These are phyloP conservation scores for Pseudomyrmex cubaensis DNA, from an alignment of 1,140 invertebrate species.

Conservation along the genomic window DNA sequence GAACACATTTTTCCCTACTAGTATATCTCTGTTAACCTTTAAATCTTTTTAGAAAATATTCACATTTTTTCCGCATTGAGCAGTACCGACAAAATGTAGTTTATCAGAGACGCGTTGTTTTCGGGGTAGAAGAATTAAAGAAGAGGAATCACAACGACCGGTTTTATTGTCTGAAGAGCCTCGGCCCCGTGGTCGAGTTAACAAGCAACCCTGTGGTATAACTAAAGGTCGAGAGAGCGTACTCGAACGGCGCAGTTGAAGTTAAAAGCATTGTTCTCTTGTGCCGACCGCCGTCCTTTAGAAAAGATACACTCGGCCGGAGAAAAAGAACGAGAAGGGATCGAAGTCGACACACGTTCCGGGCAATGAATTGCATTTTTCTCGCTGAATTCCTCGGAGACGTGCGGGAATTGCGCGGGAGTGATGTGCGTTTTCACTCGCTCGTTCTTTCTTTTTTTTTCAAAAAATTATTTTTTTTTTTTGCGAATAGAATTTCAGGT, in stretches of 20 bases:
- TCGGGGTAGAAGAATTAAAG: slow-evolving; percentile 3
- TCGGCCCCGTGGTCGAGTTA: slow-evolving; percentile 2
- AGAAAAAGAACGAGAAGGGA: slow-evolving; percentile 9
- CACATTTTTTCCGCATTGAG: too few relatives aligned
- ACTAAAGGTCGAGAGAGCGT: slow-evolving; percentile 14
- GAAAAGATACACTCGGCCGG: slow-evolving; percentile 53
- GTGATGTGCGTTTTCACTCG: slow-evolving; percentile 35
- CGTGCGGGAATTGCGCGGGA: slow-evolving; percentile 15
- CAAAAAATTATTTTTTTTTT: slow-evolving; percentile 7
- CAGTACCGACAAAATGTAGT: too few relatives aligned
- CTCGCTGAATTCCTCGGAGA: slow-evolving; percentile 59
- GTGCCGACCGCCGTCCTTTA: slow-evolving; percentile 29
- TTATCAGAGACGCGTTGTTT: too few relatives aligned
- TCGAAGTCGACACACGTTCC: slow-evolving; percentile 24
- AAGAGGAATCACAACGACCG: not conserved
- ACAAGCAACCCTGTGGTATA: slow-evolving; percentile 37
- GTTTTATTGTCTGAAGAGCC: slow-evolving; percentile 47
- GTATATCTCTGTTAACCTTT: too few relatives aligned
- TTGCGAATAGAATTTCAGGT: slow-evolving; percentile 28
- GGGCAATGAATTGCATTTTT: slow-evolving; percentile 57
- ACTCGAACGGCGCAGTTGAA: slow-evolving; percentile 38
- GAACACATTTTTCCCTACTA: too few relatives aligned
- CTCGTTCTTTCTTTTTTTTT: slow-evolving; percentile 14
- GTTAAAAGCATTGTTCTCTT: slow-evolving; percentile 62
- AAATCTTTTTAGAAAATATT: too few relatives aligned